Conservation (phyloP, 2,888 invertebrate species). For the Himalopsyche anomala region DNA sequence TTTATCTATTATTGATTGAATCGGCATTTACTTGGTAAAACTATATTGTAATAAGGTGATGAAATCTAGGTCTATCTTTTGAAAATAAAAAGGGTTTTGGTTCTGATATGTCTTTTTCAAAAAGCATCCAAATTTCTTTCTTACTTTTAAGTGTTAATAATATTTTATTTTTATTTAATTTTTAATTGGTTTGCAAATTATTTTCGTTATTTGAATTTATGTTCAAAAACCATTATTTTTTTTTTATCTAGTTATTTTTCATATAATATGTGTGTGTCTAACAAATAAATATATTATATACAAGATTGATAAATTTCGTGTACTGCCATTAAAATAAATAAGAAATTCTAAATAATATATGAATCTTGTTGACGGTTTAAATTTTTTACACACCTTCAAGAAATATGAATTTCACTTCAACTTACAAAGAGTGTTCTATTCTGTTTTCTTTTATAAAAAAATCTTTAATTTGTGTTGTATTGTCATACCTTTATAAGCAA, state of each 20-base stretch:
- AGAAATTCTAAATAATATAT: background rate
- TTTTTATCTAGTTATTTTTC: background rate
- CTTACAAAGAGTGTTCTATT: background rate
- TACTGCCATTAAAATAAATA: constrained; percentile 8
- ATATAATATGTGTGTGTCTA: background rate
- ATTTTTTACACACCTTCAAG: background rate
- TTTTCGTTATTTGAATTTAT: background rate
- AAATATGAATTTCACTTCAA: background rate
- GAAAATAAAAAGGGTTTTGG: too few relatives aligned
- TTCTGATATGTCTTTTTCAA: background rate
- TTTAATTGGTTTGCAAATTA: too few relatives aligned
- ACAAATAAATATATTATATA: background rate
- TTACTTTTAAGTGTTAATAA: background rate
- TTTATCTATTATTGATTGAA: too few relatives aligned
- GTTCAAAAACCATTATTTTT: background rate
- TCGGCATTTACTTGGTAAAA: too few relatives aligned
- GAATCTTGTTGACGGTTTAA: background rate
- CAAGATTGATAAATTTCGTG: background rate
- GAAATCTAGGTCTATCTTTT: too few relatives aligned
- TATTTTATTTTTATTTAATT: background rate
- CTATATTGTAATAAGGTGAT: too few relatives aligned
- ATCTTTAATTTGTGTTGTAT: background rate
- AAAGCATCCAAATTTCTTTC: background rate
- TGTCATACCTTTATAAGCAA: background rate
- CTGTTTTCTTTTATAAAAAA: background rate